Evolutionary conservation across 1,140 invertebrate genomes (phyloP), one percentile per base, ranked within the genome.

Genomic region (Maconellicoccus hirsutus): DNA sequence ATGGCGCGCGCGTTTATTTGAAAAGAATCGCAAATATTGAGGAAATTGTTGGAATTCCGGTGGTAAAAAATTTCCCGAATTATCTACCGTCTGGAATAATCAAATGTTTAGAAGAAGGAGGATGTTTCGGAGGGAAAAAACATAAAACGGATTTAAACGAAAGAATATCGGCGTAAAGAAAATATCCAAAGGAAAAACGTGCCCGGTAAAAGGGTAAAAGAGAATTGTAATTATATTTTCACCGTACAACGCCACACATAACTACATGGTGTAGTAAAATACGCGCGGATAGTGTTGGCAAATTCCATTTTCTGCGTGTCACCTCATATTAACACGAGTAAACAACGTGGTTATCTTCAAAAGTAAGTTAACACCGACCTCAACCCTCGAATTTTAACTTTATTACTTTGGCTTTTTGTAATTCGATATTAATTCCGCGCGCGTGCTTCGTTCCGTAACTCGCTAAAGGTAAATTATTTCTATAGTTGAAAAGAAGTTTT

Each of bases 141-240:
- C 3, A 52, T 16, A 2, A 52, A 52, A 52, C n/a, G 42, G 42
- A 52, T 52, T 52, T 52, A 33, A 33, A 33, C 29, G 42, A 6
- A 16, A 16, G 6, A 16, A 52, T 52, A 52, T 52, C n/a, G 42
- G 42, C 42, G 42, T 19, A 19, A 52, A 52, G 42, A 52, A 52
- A 52, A 19, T 52, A 52, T 52, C n/a, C 42, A 16, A 52, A 14
- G 42, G 42, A 14, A 19, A 52, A 16, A 16, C 12, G 42, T 16
- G 2, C n/a, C 6, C 10, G n/a, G 42, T 19, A 52, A 52, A 52
- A 52, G 42, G 42, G 42, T 52, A 52, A 2, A 4, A 3, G 42
- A 33, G 42, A 52, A 52, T 52, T 52, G 42, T 52, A 52, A 52
- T 52, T 52, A 52, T 52, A 52, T 52, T 52, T 52, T 52, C 42